Evolutionary conservation across 2,797 vertebrate genomes (phyloP).

Genomic region (Buceros bicornis): DNA sequence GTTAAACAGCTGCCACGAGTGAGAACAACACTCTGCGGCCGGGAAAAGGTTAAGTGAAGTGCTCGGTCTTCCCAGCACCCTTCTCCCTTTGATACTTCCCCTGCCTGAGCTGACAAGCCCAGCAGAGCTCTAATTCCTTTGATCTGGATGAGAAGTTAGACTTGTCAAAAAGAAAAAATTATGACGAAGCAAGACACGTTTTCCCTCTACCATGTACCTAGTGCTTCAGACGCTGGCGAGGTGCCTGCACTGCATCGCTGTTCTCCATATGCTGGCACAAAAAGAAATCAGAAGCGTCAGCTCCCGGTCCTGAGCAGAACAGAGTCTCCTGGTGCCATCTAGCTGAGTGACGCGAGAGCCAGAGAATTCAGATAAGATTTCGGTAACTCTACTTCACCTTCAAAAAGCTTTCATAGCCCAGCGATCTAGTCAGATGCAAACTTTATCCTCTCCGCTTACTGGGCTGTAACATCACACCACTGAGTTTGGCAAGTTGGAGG

Average conservation of each 20-base stretch:
- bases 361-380: background rate
- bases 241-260: background rate
- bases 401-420: background rate
- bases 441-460: background rate
- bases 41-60: background rate
- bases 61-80: background rate
- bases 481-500: background rate
- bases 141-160: background rate
- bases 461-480: background rate
- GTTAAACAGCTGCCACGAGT: background rate
- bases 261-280: background rate
- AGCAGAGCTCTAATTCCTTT: background rate
- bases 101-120: background rate
- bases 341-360: conserved; percentile 25
- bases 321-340: conserved; percentile 39
- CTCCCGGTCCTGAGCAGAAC: background rate
- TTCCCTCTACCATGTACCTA: background rate
- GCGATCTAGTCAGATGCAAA: background rate
- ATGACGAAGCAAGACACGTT: background rate
- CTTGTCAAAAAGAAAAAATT: background rate
- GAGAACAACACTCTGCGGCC: background rate
- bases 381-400: background rate
- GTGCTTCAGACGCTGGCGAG: background rate
- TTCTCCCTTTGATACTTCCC: background rate
- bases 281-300: background rate